Percentiles rank a stretch among this genome's conserved stretches.
phyloP scores from a whole-genome alignment of 2,888 invertebrate species.

The Emesis furor region DNA sequence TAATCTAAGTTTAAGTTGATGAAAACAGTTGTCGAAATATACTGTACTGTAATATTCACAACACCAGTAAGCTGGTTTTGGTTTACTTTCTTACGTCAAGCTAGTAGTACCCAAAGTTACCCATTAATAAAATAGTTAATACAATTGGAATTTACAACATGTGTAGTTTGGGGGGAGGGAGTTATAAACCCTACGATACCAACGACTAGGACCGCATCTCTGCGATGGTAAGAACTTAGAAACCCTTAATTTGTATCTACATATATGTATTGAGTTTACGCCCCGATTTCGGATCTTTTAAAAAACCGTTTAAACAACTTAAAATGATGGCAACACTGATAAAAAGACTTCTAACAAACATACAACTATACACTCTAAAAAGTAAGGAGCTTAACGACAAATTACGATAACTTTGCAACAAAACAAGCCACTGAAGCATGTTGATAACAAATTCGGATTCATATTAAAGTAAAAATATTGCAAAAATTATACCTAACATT shows the following conservation, averaged over 20 bases:
- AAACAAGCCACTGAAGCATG: conserved; percentile 15
- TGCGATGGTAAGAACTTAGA: neutral
- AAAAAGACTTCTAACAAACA: neutral
- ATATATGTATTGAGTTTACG: neutral
- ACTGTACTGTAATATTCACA: too few species aligned
- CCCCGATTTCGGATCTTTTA: neutral
- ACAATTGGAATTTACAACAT: too few species aligned
- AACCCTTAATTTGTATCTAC: neutral
- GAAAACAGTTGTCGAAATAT: too few species aligned
- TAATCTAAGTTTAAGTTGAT: too few species aligned
- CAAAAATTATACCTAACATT: neutral
- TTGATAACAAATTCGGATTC: neutral
- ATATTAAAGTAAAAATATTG: neutral
- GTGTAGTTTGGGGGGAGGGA: too few species aligned
- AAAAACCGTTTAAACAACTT: neutral
- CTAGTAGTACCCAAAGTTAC: too few species aligned
- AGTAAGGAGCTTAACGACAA: conserved; percentile 17
- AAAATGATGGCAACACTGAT: neutral
- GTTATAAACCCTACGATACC: too few species aligned
- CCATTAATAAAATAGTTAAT: too few species aligned
- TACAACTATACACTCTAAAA: conserved; percentile 7
- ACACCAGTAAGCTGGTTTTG: neutral
- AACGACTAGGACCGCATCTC: too few species aligned
- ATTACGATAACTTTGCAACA: neutral
- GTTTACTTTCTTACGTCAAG: neutral